These are phyloP conservation scores for Pogonomyrmex barbatus DNA, from an alignment of 1,140 invertebrate genomes.

Conservation along the genomic window DNA sequence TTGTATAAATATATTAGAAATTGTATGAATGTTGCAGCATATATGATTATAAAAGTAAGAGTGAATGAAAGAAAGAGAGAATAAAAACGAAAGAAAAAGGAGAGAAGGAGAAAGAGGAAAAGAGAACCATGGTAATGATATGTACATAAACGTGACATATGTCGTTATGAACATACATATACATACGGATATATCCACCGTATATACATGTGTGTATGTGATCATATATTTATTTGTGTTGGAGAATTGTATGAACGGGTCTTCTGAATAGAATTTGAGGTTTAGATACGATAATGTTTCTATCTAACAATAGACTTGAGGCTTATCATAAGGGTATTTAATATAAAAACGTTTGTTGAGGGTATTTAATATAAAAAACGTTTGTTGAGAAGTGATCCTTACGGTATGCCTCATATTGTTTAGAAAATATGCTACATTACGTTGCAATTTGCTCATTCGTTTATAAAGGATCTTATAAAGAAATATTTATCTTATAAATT, in stretches of 20 bases:
- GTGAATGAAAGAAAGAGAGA: not conserved
- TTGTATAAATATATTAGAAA: slow-evolving; percentile 21
- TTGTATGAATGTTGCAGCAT: not conserved
- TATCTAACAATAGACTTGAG: slow-evolving; percentile 43
- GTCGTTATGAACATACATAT: slow-evolving; percentile 58
- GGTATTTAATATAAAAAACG: not conserved
- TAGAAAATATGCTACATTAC: slow-evolving; percentile 69
- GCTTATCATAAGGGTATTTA: slow-evolving; percentile 14
- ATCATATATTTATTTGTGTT: slow-evolving; percentile 79
- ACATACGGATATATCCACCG: slow-evolving; percentile 11
- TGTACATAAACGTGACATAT: slow-evolving; percentile 76
- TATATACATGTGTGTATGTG: slow-evolving; percentile 43
- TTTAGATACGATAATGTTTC: slow-evolving; percentile 63
- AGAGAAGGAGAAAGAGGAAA: not conserved
- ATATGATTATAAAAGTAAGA: not conserved
- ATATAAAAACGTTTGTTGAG: slow-evolving; percentile 33
- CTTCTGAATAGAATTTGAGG: slow-evolving; percentile 51
- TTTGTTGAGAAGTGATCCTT: slow-evolving; percentile 51
- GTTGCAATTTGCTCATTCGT: not conserved
- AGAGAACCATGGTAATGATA: slow-evolving; percentile 50
- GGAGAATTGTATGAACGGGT: slow-evolving; percentile 59
- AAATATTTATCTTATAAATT: too few relatives aligned
- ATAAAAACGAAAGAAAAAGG: not conserved
- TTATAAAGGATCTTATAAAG: too few relatives aligned
- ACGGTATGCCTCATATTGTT: slow-evolving; percentile 36